Percentiles rank a stretch among this genome's conserved stretches.
phyloP scores from a whole-genome alignment of 2,888 invertebrate species.

The Macropis europaea region DNA sequence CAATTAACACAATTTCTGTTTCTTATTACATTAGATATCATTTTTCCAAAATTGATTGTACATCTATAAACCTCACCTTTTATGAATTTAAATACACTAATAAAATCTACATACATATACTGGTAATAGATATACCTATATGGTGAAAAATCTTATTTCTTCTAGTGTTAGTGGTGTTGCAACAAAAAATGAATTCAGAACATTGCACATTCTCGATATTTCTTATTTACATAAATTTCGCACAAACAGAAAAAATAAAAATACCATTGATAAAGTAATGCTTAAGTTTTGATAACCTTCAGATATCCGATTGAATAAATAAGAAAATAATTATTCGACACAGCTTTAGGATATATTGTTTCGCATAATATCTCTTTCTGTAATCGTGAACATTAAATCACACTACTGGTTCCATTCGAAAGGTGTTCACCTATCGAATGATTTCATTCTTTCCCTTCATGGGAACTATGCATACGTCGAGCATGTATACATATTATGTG shows the following conservation, averaged over 20 bases:
- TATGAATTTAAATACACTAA: too few relatives aligned
- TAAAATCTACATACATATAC: too few relatives aligned
- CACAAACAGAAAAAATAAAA: not conserved
- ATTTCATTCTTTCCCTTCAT: conserved; percentile 32
- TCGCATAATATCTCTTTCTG: not conserved
- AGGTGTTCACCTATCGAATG: conserved; percentile 16
- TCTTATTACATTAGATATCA: too few relatives aligned
- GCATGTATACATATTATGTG: not conserved
- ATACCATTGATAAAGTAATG: not conserved
- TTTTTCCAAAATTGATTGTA: too few relatives aligned
- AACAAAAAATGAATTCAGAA: too few relatives aligned
- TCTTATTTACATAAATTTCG: too few relatives aligned
- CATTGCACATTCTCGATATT: too few relatives aligned
- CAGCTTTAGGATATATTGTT: not conserved
- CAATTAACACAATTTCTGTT: too few relatives aligned
- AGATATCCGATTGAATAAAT: not conserved
- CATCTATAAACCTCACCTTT: too few relatives aligned
- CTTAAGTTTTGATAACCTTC: not conserved
- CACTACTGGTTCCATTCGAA: not conserved
- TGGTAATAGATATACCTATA: too few relatives aligned
- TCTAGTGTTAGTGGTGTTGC: too few relatives aligned
- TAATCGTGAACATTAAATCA: conserved; percentile 2
- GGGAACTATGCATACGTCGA: conserved; percentile 9
- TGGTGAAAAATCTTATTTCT: too few relatives aligned
- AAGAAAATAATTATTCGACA: not conserved